Conservation (phyloP, 2,113 vertebrate species). For the Xenus cinereus region DNA sequence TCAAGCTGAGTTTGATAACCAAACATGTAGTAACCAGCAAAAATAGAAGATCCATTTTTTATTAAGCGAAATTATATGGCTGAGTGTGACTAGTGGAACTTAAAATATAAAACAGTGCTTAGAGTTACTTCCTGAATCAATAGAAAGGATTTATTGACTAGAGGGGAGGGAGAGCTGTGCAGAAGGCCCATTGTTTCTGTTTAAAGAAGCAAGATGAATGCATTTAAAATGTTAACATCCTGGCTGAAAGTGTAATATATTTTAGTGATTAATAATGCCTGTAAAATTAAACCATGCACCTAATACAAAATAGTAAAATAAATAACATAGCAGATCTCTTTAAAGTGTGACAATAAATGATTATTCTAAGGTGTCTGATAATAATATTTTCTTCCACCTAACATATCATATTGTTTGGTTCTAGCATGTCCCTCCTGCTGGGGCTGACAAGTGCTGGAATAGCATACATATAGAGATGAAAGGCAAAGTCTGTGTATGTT, state of each 20-base stretch:
- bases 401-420: slow-evolving; percentile 56
- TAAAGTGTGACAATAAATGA: slow-evolving; percentile 53
- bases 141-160: slow-evolving; percentile 70
- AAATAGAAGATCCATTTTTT: slow-evolving; percentile 66
- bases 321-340: slow-evolving; percentile 41
- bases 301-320: slow-evolving; percentile 48
- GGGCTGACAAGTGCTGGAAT: slow-evolving; percentile 49
- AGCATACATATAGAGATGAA: slow-evolving; percentile 53
- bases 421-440: slow-evolving; percentile 50
- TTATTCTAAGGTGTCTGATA: neutral
- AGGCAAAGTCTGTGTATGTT: slow-evolving; percentile 22
- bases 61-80: slow-evolving; percentile 70
- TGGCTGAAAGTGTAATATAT: slow-evolving; percentile 52
- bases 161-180: slow-evolving; percentile 37
- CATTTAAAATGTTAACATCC: slow-evolving; percentile 69
- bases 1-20: slow-evolving; percentile 59
- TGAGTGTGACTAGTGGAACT: slow-evolving; percentile 60
- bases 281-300: slow-evolving; percentile 67
- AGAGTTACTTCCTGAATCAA: slow-evolving; percentile 69
- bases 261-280: slow-evolving; percentile 68
- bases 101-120: slow-evolving; percentile 72
- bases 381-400: slow-evolving; percentile 65
- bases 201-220: slow-evolving; percentile 71
- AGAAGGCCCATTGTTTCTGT: slow-evolving; percentile 65
- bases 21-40: slow-evolving; percentile 61